Percentiles rank a stretch among this genome's conserved stretches.
Evolutionary conservation across 2,113 vertebrate species (phyloP).

Genomic region (Heloderma charlesbogerti): DNA sequence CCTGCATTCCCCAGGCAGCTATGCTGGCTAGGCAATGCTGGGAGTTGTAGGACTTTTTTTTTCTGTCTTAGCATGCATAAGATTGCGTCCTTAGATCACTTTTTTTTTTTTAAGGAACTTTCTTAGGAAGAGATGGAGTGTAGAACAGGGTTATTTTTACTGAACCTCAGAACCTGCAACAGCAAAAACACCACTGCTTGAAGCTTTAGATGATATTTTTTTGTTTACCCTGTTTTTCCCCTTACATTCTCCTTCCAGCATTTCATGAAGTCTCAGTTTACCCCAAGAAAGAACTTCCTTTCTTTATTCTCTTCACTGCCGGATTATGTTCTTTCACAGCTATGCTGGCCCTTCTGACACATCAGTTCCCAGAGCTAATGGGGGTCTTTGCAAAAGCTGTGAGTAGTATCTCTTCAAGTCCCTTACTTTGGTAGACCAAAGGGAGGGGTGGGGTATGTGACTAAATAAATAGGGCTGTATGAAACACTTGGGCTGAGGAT

Average conservation of each 20-base stretch:
- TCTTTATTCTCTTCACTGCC: constrained; percentile 99
- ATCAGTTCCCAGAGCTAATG: constrained; percentile 99
- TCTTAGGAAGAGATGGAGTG: neutral
- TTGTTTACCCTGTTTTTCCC: constrained; percentile 22
- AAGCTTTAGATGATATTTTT: fast-evolving
- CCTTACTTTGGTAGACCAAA: neutral
- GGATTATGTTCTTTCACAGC: constrained; percentile 98
- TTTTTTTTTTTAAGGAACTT: neutral
- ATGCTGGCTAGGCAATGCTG: no score
- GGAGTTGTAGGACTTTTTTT: no score
- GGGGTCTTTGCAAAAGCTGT: constrained; percentile 99
- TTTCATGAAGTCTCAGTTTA: constrained; percentile 99
- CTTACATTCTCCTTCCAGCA: constrained; percentile 81
- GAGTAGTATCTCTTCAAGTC: constrained; percentile 79
- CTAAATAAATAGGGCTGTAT: neutral
- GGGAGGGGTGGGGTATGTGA: neutral
- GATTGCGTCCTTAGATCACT: neutral
- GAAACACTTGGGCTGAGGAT: no score
- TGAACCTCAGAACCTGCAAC: constrained; percentile 10
- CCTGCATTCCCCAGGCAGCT: no score
- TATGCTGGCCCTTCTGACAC: constrained; percentile 97
- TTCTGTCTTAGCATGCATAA: neutral
- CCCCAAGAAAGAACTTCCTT: constrained; percentile 98
- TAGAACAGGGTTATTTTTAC: neutral
- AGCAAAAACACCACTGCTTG: neutral